phyloP scores from a whole-genome alignment of 2,888 invertebrate genomes.

The Drosophila mimica region DNA sequence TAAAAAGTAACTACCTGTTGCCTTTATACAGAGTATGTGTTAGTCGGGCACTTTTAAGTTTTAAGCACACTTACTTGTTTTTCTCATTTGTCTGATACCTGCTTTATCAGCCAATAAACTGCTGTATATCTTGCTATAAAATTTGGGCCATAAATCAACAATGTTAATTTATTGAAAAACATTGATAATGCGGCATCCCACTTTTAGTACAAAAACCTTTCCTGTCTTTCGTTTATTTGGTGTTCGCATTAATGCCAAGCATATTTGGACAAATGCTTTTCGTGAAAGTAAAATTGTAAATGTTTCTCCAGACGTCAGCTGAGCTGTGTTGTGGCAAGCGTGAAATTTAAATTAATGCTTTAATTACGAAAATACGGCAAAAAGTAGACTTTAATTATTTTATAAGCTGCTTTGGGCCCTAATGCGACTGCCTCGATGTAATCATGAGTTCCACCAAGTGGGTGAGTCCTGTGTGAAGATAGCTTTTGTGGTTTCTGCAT shows the following conservation, averaged over 20 bases:
- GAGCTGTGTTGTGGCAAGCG: constrained; percentile 57
- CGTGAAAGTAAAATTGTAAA: constrained; percentile 24
- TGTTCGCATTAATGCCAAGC: constrained; percentile 26
- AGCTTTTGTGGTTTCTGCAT: constrained; percentile 18
- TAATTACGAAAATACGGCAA: constrained; percentile 53
- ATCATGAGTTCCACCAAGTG: background rate
- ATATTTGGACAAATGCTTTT: constrained; percentile 40
- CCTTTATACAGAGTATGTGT: background rate
- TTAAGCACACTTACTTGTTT: background rate
- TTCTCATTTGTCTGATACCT: constrained; percentile 43
- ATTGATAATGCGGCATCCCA: constrained; percentile 52
- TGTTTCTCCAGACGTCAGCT: constrained; percentile 7
- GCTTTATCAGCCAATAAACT: constrained; percentile 60
- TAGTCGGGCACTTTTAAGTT: background rate
- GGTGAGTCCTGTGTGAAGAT: background rate
- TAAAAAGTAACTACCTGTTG: background rate
- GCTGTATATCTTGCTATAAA: constrained; percentile 60
- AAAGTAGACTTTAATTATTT: constrained; percentile 39
- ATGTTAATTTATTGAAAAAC: constrained; percentile 64
- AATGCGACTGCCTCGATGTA: background rate
- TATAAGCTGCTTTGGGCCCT: constrained; percentile 21
- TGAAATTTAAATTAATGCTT: constrained; percentile 74
- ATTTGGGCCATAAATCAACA: constrained; percentile 63
- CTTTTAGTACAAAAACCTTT: background rate
- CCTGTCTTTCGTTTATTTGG: constrained; percentile 26